A percentile compares a stretch with the other conserved stretches of the same genome.
Evolutionary conservation across 1,140 invertebrate genomes (phyloP).

Genomic region (Bombus difficillimus): DNA sequence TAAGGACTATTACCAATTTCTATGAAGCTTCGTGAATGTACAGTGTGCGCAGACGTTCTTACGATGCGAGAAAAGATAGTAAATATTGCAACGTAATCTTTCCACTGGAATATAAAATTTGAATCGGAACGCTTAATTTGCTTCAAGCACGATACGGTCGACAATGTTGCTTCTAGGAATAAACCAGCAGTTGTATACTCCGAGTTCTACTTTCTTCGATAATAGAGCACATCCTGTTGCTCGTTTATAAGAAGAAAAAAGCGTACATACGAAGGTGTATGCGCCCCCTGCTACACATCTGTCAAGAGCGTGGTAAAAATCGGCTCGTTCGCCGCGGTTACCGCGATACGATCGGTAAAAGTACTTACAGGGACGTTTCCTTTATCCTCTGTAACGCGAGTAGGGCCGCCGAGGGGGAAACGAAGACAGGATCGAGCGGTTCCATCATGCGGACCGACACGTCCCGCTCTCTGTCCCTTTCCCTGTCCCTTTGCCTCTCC

Average conservation of each 20-base stretch:
- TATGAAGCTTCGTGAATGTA: too few species aligned
- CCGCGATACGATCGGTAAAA: constrained; percentile 35
- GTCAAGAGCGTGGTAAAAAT: constrained; percentile 20
- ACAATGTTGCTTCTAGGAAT: background rate
- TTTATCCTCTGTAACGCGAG: constrained; percentile 84
- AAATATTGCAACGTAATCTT: too few species aligned
- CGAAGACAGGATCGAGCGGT: constrained; percentile 78
- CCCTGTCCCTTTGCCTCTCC: constrained; percentile 73
- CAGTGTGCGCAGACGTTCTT: too few species aligned
- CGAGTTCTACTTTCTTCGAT: background rate
- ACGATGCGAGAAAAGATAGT: too few species aligned
- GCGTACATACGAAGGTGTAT: background rate
- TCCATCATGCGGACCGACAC: constrained; percentile 78
- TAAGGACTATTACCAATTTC: background rate
- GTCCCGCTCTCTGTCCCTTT: constrained; percentile 76
- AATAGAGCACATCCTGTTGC: background rate
- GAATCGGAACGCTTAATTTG: too few species aligned
- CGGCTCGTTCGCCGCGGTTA: constrained; percentile 1
- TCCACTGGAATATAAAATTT: background rate
- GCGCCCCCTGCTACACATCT: background rate
- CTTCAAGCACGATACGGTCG: background rate
- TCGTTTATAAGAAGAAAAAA: background rate
- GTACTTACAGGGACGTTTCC: constrained; percentile 83
- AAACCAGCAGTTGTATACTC: background rate
- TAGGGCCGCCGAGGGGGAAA: constrained; percentile 82